Percentiles rank a stretch among this genome's conserved stretches.
Evolutionary conservation across 1,140 invertebrate genomes (phyloP).

Genomic region (Lethocerus indicus): DNA sequence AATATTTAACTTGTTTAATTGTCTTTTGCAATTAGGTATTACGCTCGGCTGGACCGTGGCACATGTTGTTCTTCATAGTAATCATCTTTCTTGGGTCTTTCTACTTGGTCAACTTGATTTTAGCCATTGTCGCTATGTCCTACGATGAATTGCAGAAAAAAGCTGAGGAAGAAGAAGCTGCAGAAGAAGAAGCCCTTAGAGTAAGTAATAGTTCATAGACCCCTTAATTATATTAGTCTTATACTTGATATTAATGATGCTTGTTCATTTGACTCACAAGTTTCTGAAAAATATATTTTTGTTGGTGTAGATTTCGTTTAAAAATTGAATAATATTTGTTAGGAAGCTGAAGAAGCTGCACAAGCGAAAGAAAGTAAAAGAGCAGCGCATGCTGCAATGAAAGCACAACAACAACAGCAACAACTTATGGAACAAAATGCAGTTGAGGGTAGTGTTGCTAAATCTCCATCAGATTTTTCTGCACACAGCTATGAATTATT

Average conservation of each 20-base stretch:
- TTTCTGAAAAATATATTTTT: too few relatives aligned
- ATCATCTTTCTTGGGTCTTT: constrained; percentile 98
- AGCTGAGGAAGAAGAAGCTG: constrained; percentile 88
- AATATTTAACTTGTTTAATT: too few relatives aligned
- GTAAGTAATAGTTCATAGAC: constrained; percentile 36
- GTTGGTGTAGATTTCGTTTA: too few relatives aligned
- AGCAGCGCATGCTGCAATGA: constrained; percentile 31
- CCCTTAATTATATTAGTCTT: not conserved
- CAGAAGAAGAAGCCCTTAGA: constrained; percentile 77
- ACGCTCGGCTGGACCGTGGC: constrained; percentile 86
- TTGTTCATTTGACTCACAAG: too few relatives aligned
- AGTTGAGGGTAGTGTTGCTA: constrained; percentile 39
- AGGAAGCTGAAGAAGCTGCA: constrained; percentile 71
- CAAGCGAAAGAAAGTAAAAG: constrained; percentile 50
- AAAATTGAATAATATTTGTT: constrained; percentile 10
- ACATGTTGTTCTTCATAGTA: constrained; percentile 95
- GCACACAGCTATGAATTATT: constrained; percentile 81
- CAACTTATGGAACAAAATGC: constrained; percentile 33
- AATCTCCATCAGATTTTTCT: constrained; percentile 77
- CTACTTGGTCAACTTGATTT: constrained; percentile 96
- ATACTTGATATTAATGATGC: too few relatives aligned
- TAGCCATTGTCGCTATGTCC: constrained; percentile 98
- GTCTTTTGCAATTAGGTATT: too few relatives aligned
- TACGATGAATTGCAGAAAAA: constrained; percentile 98
- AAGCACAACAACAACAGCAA: constrained; percentile 27